Base-by-base conservation (phyloP, 2,888 invertebrate species). In the Aricia artaxerxes region DNA sequence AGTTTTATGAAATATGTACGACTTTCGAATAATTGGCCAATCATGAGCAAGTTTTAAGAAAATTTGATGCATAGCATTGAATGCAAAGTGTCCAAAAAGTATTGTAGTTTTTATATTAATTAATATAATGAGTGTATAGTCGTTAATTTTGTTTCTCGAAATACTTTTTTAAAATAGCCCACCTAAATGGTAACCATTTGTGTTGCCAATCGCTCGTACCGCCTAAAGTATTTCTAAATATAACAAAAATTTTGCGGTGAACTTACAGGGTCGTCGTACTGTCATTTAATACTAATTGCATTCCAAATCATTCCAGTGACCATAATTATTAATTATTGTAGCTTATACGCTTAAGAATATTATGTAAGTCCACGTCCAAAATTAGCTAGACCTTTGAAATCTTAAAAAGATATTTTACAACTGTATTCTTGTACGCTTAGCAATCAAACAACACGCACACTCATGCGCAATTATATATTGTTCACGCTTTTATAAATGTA, bases 301-400 rank as follows among this genome's bases (percentile, higher is more conserved):
- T 76, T 76, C 76, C 76, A 31, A 35, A 35, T 49, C 49, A 76
- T 76, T 76, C 57, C 57, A 57, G 31, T 57, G 76, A 73, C 53
- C 13, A 49, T 57, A 44, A 49, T 57, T 76, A 53, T 53, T 31
- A 7, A 35, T 76, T 31, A 53, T 13, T 31, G 57, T 57, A 76
- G 57, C 57, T 76, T 53, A 53, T 49, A 53, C 13, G 35, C 76
- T 57, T 76, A 76, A 57, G 76, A 53, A 76, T 76, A 76, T 57
- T 49, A 31, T 76, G 35, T 76, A 76, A 76, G 76, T 57, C 76
- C 76, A 53, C 31, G 76, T 76, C 76, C 76, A 76, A 76, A 57
- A 57, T 76, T 76, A 53, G 76, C 4, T 69, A 69, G 69, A 69
- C 35, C 69, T 35, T 69, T 69, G 11, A 64, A 64, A 64, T 64